phyloP scores from a whole-genome alignment of 2,113 vertebrate species.

The Struthidea cinerea region DNA sequence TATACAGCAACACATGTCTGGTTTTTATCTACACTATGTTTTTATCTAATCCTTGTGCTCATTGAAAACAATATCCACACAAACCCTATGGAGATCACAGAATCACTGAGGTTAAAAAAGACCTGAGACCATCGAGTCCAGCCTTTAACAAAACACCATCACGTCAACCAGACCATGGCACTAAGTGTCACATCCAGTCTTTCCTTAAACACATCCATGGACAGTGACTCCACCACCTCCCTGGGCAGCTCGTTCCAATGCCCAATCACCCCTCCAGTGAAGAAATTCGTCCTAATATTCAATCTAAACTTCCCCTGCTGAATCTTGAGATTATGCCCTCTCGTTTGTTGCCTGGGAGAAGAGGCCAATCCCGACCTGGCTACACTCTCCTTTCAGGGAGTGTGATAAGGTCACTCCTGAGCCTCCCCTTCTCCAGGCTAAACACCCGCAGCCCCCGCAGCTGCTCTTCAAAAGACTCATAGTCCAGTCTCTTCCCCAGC shows the following conservation, averaged over 20 bases:
- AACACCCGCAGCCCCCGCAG: background rate
- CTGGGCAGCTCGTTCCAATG: background rate
- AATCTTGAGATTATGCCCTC: background rate
- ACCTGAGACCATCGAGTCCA: background rate
- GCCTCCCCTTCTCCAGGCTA: background rate
- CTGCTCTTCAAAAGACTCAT: background rate
- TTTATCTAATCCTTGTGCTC: fast-evolving
- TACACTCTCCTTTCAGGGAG: background rate
- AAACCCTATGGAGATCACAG: background rate
- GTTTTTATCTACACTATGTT: background rate
- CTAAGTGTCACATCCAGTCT: background rate
- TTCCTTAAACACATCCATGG: background rate
- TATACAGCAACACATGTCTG: fast-evolving
- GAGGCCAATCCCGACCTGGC: background rate
- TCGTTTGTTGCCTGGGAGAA: background rate
- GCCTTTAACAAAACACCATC: background rate
- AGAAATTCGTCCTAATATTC: background rate
- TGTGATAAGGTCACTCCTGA: background rate
- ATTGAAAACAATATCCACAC: background rate
- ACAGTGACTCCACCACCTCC: background rate
- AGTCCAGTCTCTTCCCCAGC: background rate
- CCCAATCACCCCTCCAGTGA: background rate
- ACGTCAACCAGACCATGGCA: background rate
- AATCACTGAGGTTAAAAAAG: background rate
- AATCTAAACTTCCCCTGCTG: background rate